A percentile compares a stretch with the other conserved stretches of the same genome.
phyloP scores from a whole-genome alignment of 2,888 invertebrate species.

The Acanthosoma haemorrhoidale region DNA sequence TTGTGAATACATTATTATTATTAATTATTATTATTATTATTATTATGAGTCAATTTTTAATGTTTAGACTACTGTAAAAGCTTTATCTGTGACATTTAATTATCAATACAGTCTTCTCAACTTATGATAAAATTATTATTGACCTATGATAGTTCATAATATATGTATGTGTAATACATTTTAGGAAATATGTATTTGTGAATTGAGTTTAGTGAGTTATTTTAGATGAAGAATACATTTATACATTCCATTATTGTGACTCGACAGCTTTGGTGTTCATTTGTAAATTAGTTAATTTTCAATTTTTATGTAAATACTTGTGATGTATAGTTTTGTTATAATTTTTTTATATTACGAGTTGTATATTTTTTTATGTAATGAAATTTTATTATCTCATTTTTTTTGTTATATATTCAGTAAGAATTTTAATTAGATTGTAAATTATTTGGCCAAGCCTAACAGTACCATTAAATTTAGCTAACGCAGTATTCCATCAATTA shows the following conservation, averaged over 20 bases:
- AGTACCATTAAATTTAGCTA: neutral
- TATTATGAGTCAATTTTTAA: conserved; percentile 37
- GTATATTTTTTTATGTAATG: conserved; percentile 2
- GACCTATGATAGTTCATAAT: neutral
- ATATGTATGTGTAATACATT: neutral
- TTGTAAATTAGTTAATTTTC: neutral
- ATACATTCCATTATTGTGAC: neutral
- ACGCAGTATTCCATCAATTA: neutral
- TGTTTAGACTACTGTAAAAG: conserved; percentile 35
- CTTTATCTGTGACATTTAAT: conserved; percentile 36
- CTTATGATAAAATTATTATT: neutral
- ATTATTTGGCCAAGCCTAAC: neutral
- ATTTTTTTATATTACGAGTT: neutral
- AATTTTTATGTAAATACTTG: conserved; percentile 5
- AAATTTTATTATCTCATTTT: conserved; percentile 9
- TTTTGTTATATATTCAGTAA: neutral
- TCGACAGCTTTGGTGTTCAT: neutral
- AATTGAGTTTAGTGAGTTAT: neutral
- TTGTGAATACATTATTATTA: conserved; percentile 34
- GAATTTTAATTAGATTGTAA: neutral
- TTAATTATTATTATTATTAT: conserved; percentile 18
- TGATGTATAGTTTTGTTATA: neutral
- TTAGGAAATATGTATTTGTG: neutral
- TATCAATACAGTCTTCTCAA: conserved; percentile 8
- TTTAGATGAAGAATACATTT: neutral